Evolutionary conservation across 1,140 invertebrate species (phyloP), one percentile per base, ranked within the genome.

Genomic region (Polypedilum vanderplanki): DNA sequence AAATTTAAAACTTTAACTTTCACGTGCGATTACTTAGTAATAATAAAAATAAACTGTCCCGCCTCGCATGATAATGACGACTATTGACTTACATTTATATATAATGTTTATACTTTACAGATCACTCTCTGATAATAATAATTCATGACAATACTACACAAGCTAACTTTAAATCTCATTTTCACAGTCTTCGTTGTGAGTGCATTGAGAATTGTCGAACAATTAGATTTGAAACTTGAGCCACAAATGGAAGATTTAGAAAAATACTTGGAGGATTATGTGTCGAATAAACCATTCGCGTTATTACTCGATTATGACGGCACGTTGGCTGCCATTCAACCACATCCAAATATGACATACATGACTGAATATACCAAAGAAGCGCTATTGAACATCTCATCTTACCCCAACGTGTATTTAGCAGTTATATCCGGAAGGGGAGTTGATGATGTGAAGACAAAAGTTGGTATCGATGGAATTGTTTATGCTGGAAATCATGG

Each of bases 401-500:
- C 94, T 80, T 88, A 93, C 84, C 88, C 92, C 0, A 91, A 94
- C 78, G 90, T 95, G 1, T 93, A 93, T 79, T 90, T 95, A 76
- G 91, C 93, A 15, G 90, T 96, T 74, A 90, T 96, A 73, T 95
- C 93, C 1, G 94, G 93, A 12, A 85, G 93, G 76, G 93, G 91
- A 75, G 88, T 95, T 1, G 88, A 91, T 77, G 94, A 95, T 81
- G 92, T 95, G 1, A 93, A 92, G 78, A 85, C 89, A 64, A 94
- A 93, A 88, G 91, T 96, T 41, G 91, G 91, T 0, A 94, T 96
- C 77, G 89, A 93, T 73, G 90, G 91, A 40, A 92, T 96, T n/a
- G 95, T 93, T 1, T 96, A 96, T 79, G 94, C 93, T 40, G 94
- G 94, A 24, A 95, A 92, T 83, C 94, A 96, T 79, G 94, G 93